Base-by-base conservation (phyloP, 2,888 invertebrate genomes). In the Oxystoma pomonae region DNA sequence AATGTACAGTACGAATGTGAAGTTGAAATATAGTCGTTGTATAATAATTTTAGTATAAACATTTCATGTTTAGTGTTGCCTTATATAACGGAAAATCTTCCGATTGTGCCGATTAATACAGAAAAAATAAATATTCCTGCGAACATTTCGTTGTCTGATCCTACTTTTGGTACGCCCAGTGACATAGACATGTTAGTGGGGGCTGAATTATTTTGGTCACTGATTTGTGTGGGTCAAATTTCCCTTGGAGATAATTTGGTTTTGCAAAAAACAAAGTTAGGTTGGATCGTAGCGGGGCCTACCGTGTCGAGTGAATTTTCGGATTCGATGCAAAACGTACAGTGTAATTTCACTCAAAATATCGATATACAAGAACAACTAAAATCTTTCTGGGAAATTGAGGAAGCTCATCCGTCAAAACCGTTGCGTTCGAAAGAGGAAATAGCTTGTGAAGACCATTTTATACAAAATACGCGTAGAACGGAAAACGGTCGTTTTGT, bases 351-450 rank as follows among this genome's bases (percentile, higher is more conserved):
- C 1, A 16, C 5, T 35, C 35, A 12, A n/a, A 59, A 59, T 35
- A 9, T 17, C 1, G 62, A 65, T 22, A 21, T 65, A 18, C 22
- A 65, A 2, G 49, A 22, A 20, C 59, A 65, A 35, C 18, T 65
- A 49, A 20, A 59, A 51, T 21, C 51, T 9, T 65, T 65, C 57
- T 65, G 64, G 64, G 52, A 65, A 57, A 52, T 65, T 20, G 64
- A 65, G n/a, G 64, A 65, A 20, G 22, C 16, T 1, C 53, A 51
- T 59, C 17, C n/a, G 18, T 50, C 19, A 18, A 65, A 49, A 50
- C n/a, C 20, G 35, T 16, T 55, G 12, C 5, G 2, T 1, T 59
- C 59, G 18, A 17, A 20, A 17, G 52, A 59, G 17, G 59, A 59
- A 50, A 50, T 17, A 17, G 58, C 16, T 20, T 60, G 60, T 16